Base-by-base conservation (phyloP, 2,888 invertebrate genomes). In the Alentia gelatinosa region DNA sequence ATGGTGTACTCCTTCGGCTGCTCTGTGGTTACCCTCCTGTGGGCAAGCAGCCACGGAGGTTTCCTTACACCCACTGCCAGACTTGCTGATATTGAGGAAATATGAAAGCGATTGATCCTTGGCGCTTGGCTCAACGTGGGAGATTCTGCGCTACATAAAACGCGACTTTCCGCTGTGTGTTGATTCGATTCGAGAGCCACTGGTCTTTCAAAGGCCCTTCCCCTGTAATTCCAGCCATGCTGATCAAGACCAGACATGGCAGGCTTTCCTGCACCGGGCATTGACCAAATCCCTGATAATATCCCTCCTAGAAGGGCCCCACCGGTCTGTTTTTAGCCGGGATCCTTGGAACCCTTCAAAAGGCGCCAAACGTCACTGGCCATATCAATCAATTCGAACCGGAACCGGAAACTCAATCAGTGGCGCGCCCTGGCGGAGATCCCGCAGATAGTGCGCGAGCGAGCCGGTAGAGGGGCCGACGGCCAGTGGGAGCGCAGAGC, bases 351-450 rank as follows among this genome's bases (percentile, higher is more conserved):
- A 30, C 68, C 68, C 33, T 68, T 68, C 33, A 26, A 68, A 47
- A 68, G 68, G 33, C n/a, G 68, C 30, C 68, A 68, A 68, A 68
- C 68, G 68, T 68, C 68, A 68, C 68, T 68, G 4, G 68, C 30
- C 26, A 68, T 68, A 68, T 68, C 68, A 30, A 68, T 68, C 68
- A 68, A 68, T 68, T 68, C 4, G n/a, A 1, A 68, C 30, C 68
- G 68, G 68, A 68, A 68, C 68, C n/a, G 68, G 68, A 68, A 68
- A 68, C 68, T 68, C 68, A 68, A 68, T 68, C 68, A 68, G 68
- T 68, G 68, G 23, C 68, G 68, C 68, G 68, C 68, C 68, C 68
- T 68, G 26, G 68, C 30, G 68, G 68, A n/a, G n/a, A 68, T 68
- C 68, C 33, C 30, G 68, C 15, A 68, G 68, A 68, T 30, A 68